Conservation (phyloP, 2,888 invertebrate genomes). For the Dimorphilus gyrociliatus region DNA sequence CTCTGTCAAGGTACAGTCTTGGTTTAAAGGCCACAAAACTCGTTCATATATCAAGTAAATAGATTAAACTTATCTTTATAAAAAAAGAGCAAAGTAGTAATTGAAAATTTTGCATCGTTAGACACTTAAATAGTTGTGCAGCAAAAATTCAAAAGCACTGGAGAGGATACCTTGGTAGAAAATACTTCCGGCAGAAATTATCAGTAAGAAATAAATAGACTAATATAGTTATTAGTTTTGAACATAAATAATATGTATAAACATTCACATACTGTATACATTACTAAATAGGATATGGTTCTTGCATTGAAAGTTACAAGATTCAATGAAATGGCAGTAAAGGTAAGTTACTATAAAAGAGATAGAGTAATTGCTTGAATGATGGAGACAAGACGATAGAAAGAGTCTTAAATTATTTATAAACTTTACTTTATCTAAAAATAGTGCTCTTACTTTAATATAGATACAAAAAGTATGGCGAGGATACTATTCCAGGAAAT, state of each 20-base stretch:
- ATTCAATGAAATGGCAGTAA: constrained; percentile 23
- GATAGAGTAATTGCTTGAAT: too few species aligned
- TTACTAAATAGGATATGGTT: constrained; percentile 18
- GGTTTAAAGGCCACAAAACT: constrained; percentile 26
- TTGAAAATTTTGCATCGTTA: constrained; percentile 8
- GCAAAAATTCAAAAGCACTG: constrained; percentile 25
- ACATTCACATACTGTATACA: background rate
- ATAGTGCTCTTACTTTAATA: too few species aligned
- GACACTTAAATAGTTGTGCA: constrained; percentile 23
- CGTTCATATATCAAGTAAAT: constrained; percentile 26
- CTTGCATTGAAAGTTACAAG: constrained; percentile 26
- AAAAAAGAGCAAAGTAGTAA: constrained; percentile 1
- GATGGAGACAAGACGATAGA: too few species aligned
- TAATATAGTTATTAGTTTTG: constrained; percentile 18
- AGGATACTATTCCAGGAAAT: constrained; percentile 35
- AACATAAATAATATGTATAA: background rate
- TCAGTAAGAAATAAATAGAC: too few species aligned
- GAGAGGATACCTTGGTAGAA: constrained; percentile 26
- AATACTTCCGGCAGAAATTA: too few species aligned
- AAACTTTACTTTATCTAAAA: too few species aligned
- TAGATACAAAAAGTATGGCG: constrained; percentile 36
- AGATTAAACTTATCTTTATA: background rate
- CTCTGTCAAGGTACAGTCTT: constrained; percentile 28
- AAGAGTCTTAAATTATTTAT: too few species aligned
- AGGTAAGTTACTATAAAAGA: too few species aligned